phyloP scores from a whole-genome alignment of 1,140 invertebrate species.

The Papilio helenus region DNA sequence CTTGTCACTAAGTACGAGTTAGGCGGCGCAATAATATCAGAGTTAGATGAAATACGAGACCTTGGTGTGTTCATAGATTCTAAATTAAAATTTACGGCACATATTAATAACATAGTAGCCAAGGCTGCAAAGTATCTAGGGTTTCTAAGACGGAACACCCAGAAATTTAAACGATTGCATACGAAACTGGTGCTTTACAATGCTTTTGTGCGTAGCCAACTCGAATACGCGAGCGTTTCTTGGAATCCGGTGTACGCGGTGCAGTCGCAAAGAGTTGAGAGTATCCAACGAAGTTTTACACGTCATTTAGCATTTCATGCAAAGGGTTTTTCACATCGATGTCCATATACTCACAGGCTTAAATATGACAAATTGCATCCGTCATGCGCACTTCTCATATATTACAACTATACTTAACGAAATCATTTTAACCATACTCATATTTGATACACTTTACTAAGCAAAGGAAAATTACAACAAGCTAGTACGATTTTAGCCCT shows the following conservation, averaged over 20 bases:
- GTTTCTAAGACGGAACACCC: slow-evolving; percentile 9
- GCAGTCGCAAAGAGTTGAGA: slow-evolving; percentile 43
- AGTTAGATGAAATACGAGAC: neutral
- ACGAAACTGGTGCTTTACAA: slow-evolving; percentile 37
- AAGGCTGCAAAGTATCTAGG: neutral
- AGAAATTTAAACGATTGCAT: neutral
- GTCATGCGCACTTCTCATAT: slow-evolving; percentile 2
- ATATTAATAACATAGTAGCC: neutral
- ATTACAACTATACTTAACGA: slow-evolving; percentile 22
- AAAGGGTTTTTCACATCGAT: neutral
- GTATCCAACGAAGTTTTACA: slow-evolving; percentile 43
- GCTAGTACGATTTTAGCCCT: neutral
- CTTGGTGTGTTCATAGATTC: neutral
- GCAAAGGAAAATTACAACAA: neutral
- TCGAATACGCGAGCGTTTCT: slow-evolving; percentile 41
- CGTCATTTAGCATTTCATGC: slow-evolving; percentile 23
- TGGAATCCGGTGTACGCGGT: slow-evolving; percentile 42
- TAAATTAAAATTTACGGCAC: neutral
- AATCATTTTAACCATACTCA: slow-evolving; percentile 8
- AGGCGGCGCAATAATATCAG: neutral
- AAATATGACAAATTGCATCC: slow-evolving; percentile 23
- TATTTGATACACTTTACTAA: slow-evolving; percentile 13
- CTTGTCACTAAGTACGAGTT: neutral
- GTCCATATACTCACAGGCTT: neutral
- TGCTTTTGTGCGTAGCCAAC: slow-evolving; percentile 40